phyloP scores from a whole-genome alignment of 2,797 vertebrate genomes.

The Tragopan temminckii region DNA sequence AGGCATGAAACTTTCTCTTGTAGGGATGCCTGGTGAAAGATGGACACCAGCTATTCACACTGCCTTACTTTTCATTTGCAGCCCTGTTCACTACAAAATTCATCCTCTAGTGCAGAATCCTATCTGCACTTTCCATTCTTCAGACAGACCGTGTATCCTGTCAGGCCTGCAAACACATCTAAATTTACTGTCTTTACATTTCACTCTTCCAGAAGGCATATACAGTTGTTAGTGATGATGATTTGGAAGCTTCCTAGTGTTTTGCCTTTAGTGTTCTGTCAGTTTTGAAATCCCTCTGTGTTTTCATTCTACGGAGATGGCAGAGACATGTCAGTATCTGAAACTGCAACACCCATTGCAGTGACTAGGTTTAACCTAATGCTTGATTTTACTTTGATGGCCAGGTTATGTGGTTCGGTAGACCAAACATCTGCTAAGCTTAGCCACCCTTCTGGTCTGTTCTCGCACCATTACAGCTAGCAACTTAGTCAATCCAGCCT shows the following conservation, averaged over 20 bases:
- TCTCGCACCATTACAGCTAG: background rate
- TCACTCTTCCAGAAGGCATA: background rate
- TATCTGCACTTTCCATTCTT: background rate
- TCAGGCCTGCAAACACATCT: background rate
- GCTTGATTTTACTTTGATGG: background rate
- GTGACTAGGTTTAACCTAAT: background rate
- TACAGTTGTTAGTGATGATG: background rate
- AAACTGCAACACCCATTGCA: background rate
- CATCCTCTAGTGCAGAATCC: background rate
- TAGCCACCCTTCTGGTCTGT: background rate
- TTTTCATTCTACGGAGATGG: background rate
- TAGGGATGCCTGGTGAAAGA: background rate
- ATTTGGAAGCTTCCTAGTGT: background rate
- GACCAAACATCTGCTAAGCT: background rate
- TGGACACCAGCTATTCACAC: background rate
- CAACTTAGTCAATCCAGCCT: background rate
- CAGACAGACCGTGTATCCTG: background rate
- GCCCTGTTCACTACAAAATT: background rate
- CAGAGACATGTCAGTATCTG: background rate
- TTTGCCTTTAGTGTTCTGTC: background rate
- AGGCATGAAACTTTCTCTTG: background rate
- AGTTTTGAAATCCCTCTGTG: background rate
- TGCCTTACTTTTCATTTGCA: fast-evolving
- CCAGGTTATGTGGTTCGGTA: background rate
- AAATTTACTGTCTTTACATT: background rate